Evolutionary conservation across 2,888 invertebrate genomes (phyloP).

Genomic region (Atrina japonica): DNA sequence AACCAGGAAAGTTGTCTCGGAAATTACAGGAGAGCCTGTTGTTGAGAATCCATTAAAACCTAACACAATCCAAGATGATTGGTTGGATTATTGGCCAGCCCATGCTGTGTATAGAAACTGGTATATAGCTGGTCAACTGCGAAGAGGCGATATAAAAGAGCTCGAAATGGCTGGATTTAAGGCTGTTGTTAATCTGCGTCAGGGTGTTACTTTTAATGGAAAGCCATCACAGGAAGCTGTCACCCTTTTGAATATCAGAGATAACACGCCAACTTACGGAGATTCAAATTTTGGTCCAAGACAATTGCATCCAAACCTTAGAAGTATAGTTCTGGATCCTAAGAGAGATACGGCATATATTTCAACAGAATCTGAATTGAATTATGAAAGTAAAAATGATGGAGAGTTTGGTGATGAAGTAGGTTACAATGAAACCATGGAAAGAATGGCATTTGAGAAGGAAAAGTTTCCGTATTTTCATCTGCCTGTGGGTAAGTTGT

Average conservation of each 20-base stretch:
- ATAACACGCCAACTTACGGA: conserved; percentile 67
- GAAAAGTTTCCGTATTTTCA: conserved; percentile 64
- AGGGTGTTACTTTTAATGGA: conserved; percentile 57
- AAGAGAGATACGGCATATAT: conserved; percentile 59
- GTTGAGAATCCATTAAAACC: conserved; percentile 60
- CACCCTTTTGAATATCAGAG: conserved; percentile 68
- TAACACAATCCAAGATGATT: conserved; percentile 62
- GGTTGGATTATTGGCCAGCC: conserved; percentile 71
- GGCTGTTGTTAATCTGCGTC: conserved; percentile 66
- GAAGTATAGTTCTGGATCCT: conserved; percentile 58
- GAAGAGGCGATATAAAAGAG: conserved; percentile 60
- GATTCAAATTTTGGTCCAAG: conserved; percentile 53
- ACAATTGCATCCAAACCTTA: conserved; percentile 58
- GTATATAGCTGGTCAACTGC: conserved; percentile 71
- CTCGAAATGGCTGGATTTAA: conserved; percentile 66
- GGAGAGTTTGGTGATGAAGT: conserved; percentile 75
- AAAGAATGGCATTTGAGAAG: conserved; percentile 55
- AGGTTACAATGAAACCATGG: conserved; percentile 71
- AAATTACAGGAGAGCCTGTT: conserved; percentile 67
- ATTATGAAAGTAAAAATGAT: conserved; percentile 66
- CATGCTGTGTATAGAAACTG: conserved; percentile 71
- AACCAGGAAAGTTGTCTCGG: conserved; percentile 60
- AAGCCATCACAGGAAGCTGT: conserved; percentile 70
- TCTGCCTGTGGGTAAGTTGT: conserved; percentile 66
- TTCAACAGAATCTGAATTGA: conserved; percentile 54